phyloP scores from a whole-genome alignment of 2,888 invertebrate genomes.

The Aleiodes alternator region DNA sequence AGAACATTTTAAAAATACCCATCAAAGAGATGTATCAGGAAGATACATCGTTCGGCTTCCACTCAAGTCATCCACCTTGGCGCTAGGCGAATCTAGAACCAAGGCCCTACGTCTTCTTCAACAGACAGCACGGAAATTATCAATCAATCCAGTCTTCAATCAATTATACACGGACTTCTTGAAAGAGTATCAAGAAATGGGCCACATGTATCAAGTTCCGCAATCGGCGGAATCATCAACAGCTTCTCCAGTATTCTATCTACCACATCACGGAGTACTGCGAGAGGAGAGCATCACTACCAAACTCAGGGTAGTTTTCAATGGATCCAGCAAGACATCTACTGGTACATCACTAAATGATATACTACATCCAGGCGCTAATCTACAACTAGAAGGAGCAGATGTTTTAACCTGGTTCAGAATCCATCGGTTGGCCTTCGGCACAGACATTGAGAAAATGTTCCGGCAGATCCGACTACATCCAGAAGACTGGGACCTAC shows the following conservation, averaged over 20 bases:
- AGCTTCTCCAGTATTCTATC: constrained; percentile 5
- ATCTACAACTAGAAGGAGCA: neutral
- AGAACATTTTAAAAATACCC: constrained; percentile 33
- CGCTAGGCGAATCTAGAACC: neutral
- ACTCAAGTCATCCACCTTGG: constrained; percentile 25
- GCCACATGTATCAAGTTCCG: constrained; percentile 36
- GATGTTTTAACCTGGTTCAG: neutral
- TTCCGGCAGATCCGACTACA: neutral
- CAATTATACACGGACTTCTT: constrained; percentile 38
- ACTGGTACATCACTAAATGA: constrained; percentile 23
- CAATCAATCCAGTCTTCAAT: neutral
- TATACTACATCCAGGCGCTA: neutral
- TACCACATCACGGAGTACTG: constrained; percentile 46
- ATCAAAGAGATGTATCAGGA: constrained; percentile 31
- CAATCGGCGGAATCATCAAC: neutral
- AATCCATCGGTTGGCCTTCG: neutral
- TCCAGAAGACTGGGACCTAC: neutral
- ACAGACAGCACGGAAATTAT: neutral
- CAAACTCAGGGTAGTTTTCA: constrained; percentile 50
- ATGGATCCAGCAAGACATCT: constrained; percentile 37
- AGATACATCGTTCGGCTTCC: constrained; percentile 22
- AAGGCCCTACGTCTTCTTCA: constrained; percentile 34
- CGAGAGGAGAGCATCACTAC: constrained; percentile 32
- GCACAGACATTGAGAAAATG: neutral
- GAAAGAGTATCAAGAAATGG: constrained; percentile 25